phyloP scores from a whole-genome alignment of 1,140 invertebrate genomes.

The Orius laevigatus region DNA sequence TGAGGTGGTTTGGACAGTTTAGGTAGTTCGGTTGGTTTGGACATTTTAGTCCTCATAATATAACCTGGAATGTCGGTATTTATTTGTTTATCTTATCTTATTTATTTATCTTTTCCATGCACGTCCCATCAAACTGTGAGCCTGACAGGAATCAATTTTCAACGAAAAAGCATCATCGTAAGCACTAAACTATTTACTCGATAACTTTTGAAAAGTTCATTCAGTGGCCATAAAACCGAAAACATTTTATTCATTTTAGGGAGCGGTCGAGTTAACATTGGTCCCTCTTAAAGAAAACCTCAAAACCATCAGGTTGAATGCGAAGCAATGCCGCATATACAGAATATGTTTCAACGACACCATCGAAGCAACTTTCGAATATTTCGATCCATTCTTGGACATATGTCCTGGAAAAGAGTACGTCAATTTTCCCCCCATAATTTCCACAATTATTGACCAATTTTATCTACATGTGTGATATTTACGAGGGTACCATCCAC shows the following conservation, averaged over 20 bases:
- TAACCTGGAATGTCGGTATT: too few species aligned
- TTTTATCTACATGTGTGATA: too few species aligned
- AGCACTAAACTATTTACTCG: conserved; percentile 32
- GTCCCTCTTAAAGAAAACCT: conserved; percentile 70
- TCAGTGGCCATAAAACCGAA: neutral
- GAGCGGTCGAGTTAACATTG: conserved; percentile 84
- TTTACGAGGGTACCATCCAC: too few species aligned
- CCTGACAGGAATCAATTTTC: conserved; percentile 87
- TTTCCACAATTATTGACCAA: too few species aligned
- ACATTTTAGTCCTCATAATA: too few species aligned
- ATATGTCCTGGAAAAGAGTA: conserved; percentile 77
- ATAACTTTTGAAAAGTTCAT: neutral
- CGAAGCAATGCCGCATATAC: conserved; percentile 87
- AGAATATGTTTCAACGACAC: conserved; percentile 75
- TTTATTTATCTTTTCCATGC: conserved; percentile 29
- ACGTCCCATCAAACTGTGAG: conserved; percentile 90
- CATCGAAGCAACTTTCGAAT: conserved; percentile 78
- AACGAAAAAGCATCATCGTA: conserved; percentile 81
- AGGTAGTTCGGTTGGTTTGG: too few species aligned
- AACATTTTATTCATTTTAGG: conserved; percentile 40
- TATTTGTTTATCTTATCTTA: too few species aligned
- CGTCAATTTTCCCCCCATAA: too few species aligned
- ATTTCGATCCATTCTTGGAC: conserved; percentile 89
- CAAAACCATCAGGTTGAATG: conserved; percentile 72
- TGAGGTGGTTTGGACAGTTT: too few species aligned